Evolutionary conservation across 1,140 invertebrate species (phyloP).

Genomic region (Aethina tumida): DNA sequence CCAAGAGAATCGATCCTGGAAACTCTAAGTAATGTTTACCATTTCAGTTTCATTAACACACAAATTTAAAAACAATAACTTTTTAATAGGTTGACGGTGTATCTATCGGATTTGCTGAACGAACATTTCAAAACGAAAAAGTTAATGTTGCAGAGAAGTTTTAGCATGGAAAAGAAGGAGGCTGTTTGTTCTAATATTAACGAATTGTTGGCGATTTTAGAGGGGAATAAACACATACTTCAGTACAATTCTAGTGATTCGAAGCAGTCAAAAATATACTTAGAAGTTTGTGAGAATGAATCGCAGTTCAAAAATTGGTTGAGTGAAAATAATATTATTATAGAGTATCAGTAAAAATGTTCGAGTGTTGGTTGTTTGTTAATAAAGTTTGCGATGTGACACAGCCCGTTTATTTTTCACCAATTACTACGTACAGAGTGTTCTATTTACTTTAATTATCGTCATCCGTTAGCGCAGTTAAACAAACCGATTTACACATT

Average conservation of each 20-base stretch:
- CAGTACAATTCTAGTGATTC: slow-evolving; percentile 8
- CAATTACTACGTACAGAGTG: no score
- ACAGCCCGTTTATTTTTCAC: no score
- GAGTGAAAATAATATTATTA: slow-evolving; percentile 10
- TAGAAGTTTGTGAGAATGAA: slow-evolving; percentile 7
- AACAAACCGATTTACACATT: no score
- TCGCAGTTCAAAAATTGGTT: slow-evolving; percentile 10
- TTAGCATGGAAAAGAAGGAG: slow-evolving; percentile 8
- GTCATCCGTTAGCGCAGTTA: no score
- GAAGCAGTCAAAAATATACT: slow-evolving; percentile 11
- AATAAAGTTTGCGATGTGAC: no score
- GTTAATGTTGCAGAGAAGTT: slow-evolving; percentile 11
- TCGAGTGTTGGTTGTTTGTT: no score
- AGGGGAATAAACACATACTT: slow-evolving; percentile 8
- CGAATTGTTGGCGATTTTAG: slow-evolving; percentile 9
- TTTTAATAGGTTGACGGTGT: slow-evolving; percentile 14
- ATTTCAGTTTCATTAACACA: slow-evolving; percentile 2
- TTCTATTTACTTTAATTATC: no score
- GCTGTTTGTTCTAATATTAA: slow-evolving; percentile 1
- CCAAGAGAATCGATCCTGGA: slow-evolving; percentile 56
- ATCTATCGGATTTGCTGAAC: slow-evolving; percentile 15
- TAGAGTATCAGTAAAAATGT: no score
- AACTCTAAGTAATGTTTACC: slow-evolving; percentile 36
- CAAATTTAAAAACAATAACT: not conserved
- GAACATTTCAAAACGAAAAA: slow-evolving; percentile 13